phyloP scores from a whole-genome alignment of 1,140 invertebrate species.

The Arctopsyche grandis region DNA sequence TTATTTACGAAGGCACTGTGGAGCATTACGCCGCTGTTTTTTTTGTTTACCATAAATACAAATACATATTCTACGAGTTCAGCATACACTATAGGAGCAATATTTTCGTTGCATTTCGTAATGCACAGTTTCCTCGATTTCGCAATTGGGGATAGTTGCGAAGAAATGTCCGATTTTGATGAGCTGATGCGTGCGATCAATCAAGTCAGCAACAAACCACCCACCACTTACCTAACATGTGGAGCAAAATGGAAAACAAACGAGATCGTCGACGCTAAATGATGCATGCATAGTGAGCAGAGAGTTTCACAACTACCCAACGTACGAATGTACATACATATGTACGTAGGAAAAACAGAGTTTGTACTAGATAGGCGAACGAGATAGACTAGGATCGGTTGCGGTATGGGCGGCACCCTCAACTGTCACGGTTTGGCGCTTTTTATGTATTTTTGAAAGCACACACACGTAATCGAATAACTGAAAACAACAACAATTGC shows the following conservation, averaged over 20 bases:
- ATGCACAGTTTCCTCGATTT: too few relatives aligned
- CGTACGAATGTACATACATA: not conserved
- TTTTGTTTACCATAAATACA: too few relatives aligned
- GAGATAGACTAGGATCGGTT: not conserved
- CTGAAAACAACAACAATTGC: slow-evolving; percentile 17
- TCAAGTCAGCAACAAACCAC: not conserved
- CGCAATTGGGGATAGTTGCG: too few relatives aligned
- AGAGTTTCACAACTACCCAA: not conserved
- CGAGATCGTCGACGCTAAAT: slow-evolving; percentile 3
- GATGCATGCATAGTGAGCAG: slow-evolving; percentile 30
- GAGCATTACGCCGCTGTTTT: too few relatives aligned
- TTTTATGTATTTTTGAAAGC: not conserved
- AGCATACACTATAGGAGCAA: too few relatives aligned
- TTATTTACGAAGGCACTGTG: too few relatives aligned
- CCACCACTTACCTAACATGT: not conserved
- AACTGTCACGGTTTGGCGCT: slow-evolving; percentile 22
- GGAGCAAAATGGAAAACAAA: slow-evolving; percentile 5
- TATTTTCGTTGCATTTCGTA: too few relatives aligned
- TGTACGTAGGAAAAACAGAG: not conserved
- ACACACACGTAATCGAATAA: too few relatives aligned
- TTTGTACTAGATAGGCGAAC: not conserved
- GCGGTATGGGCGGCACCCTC: not conserved
- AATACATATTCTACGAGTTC: too few relatives aligned
- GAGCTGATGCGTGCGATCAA: not conserved
- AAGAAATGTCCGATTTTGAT: not conserved